These are phyloP conservation scores for Hydra vulgaris DNA, from an alignment of 30 jellyfish, hydroid and myxozoan species.

Conservation along the genomic window DNA sequence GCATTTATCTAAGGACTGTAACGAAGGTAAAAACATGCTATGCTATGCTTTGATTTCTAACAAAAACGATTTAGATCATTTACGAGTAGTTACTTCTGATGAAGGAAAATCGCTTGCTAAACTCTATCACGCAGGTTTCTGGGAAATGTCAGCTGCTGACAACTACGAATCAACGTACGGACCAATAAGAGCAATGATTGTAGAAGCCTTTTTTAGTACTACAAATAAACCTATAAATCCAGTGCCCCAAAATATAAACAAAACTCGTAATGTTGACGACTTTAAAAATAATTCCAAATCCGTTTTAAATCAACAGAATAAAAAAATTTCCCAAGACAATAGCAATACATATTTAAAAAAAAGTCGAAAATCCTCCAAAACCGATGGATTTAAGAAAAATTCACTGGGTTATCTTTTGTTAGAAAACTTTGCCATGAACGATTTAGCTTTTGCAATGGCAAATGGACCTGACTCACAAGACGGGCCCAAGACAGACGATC, in stretches of 20 bases:
- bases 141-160: conserved; percentile 83
- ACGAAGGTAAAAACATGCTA: conserved; percentile 5
- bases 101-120: conserved; percentile 74
- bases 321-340: no score
- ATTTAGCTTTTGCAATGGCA: no score
- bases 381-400: neutral
- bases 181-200: conserved; percentile 59
- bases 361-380: neutral
- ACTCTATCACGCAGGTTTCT: conserved; percentile 52
- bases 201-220: conserved; percentile 33
- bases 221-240: neutral
- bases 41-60: conserved; percentile 49
- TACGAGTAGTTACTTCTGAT: conserved; percentile 58
- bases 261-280: neutral
- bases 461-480: neutral
- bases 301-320: no score
- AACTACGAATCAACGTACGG: conserved; percentile 57
- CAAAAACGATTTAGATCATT: conserved; percentile 65
- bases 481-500: no score
- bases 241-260: neutral
- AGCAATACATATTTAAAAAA: no score
- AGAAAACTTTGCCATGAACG: conserved; percentile 3
- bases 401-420: neutral
- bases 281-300: no score
- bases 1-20: no score